Conservation (phyloP, 2,113 vertebrate species). For the Serilophus lunatus region DNA sequence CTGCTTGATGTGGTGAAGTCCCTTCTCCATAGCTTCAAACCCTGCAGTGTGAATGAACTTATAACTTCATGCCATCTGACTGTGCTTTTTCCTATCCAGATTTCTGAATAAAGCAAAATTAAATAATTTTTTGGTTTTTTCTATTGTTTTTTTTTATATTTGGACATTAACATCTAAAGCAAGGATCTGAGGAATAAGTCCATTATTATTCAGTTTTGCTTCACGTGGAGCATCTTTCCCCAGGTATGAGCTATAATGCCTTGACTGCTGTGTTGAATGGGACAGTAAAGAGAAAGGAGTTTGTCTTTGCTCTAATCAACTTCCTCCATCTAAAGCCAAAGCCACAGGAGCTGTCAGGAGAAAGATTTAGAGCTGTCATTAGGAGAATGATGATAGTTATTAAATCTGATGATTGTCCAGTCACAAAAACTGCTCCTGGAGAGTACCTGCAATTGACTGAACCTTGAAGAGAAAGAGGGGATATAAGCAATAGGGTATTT, state of each 20-base stretch:
- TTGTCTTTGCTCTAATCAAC: neutral
- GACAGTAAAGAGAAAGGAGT: neutral
- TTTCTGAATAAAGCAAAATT: neutral
- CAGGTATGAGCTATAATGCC: neutral
- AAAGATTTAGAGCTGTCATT: neutral
- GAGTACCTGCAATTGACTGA: neutral
- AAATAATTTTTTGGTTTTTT: neutral
- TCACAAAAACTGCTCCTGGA: neutral
- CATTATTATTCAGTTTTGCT: neutral
- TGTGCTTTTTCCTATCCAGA: neutral
- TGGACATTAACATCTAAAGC: neutral
- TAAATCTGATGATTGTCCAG: neutral
- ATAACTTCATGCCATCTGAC: neutral
- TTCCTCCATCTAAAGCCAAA: neutral
- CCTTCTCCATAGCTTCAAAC: neutral
- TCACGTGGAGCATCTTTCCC: neutral
- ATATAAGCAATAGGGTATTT: neutral
- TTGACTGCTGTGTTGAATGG: neutral
- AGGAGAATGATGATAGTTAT: neutral
- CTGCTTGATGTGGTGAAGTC: neutral
- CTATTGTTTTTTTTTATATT: neutral
- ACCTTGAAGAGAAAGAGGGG: neutral
- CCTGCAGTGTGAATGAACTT: neutral
- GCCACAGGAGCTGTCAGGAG: neutral
- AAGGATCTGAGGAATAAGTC: neutral